Evolutionary conservation across 2,113 vertebrate genomes (phyloP).

Genomic region (Takifugu flavidus): DNA sequence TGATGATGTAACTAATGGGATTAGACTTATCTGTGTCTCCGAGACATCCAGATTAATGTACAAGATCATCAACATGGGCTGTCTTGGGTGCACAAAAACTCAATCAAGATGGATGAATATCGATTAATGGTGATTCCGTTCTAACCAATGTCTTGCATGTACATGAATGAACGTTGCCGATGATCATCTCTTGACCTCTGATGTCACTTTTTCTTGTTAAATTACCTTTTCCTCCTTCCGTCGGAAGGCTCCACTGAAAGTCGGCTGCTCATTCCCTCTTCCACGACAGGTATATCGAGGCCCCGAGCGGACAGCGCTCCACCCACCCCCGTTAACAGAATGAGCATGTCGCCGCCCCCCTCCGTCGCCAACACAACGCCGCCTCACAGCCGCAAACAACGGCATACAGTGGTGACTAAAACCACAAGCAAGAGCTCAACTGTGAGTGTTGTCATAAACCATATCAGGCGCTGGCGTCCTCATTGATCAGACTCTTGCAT

Average conservation of each 20-base stretch:
- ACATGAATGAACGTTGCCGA: slow-evolving; percentile 24
- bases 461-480: no score
- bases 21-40: slow-evolving; percentile 21
- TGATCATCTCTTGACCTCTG: slow-evolving; percentile 35
- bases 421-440: slow-evolving; percentile 86
- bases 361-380: slow-evolving; percentile 88
- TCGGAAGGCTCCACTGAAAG: neutral
- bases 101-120: slow-evolving; percentile 39
- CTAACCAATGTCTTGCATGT: slow-evolving; percentile 61
- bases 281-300: slow-evolving; percentile 85
- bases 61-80: slow-evolving; percentile 32
- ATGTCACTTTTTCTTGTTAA: slow-evolving; percentile 20
- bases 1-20: slow-evolving; percentile 47
- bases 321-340: slow-evolving; percentile 89
- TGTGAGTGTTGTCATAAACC: slow-evolving; percentile 69
- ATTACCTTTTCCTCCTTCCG: no score
- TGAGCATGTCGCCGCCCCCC: slow-evolving; percentile 87
- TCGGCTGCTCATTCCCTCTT: neutral
- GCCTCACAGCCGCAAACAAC: slow-evolving; percentile 87
- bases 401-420: slow-evolving; percentile 87
- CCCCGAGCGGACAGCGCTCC: slow-evolving; percentile 90
- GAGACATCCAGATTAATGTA: slow-evolving; percentile 19
- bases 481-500: no score
- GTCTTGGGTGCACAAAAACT: slow-evolving; percentile 13
- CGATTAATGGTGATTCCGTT: slow-evolving; percentile 47